phyloP scores from a whole-genome alignment of 2,888 invertebrate genomes.

The Drosophila lutescens region DNA sequence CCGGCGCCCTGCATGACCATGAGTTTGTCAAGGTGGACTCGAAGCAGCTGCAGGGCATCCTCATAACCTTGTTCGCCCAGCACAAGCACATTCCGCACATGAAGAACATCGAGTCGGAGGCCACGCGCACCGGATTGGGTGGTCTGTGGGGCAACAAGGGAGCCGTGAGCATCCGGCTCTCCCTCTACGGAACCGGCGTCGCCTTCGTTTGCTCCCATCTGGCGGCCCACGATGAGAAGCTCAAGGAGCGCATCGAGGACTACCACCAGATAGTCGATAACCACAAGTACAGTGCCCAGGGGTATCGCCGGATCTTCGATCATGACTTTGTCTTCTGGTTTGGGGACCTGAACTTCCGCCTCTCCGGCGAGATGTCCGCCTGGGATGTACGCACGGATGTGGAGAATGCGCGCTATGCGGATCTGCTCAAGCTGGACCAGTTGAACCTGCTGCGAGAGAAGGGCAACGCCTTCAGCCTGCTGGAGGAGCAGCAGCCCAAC shows the following conservation, averaged over 20 bases:
- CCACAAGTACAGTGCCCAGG: constrained; percentile 90
- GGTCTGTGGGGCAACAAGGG: constrained; percentile 95
- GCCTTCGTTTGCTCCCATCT: constrained; percentile 96
- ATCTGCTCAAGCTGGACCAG: constrained; percentile 91
- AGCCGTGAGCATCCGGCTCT: constrained; percentile 94
- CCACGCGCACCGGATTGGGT: constrained; percentile 94
- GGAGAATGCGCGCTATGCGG: constrained; percentile 87
- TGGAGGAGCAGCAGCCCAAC: constrained; percentile 89
- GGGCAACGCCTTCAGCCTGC: constrained; percentile 93
- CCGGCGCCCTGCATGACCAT: constrained; percentile 87
- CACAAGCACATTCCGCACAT: constrained; percentile 91
- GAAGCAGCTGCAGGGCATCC: constrained; percentile 92
- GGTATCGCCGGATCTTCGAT: constrained; percentile 93
- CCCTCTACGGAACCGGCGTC: constrained; percentile 94
- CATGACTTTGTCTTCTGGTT: constrained; percentile 98
- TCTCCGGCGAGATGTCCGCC: constrained; percentile 88
- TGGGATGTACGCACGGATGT: constrained; percentile 89
- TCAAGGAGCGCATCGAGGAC: constrained; percentile 93
- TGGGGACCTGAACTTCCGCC: constrained; percentile 95
- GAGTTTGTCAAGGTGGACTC: constrained; percentile 92
- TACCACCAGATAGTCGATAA: constrained; percentile 94
- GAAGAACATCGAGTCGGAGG: constrained; percentile 92
- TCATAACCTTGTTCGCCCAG: constrained; percentile 91
- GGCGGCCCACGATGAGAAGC: constrained; percentile 93
- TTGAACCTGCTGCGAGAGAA: constrained; percentile 88